Evolutionary conservation across 2,797 vertebrate genomes (phyloP).

Genomic region (Anguilla megastoma): DNA sequence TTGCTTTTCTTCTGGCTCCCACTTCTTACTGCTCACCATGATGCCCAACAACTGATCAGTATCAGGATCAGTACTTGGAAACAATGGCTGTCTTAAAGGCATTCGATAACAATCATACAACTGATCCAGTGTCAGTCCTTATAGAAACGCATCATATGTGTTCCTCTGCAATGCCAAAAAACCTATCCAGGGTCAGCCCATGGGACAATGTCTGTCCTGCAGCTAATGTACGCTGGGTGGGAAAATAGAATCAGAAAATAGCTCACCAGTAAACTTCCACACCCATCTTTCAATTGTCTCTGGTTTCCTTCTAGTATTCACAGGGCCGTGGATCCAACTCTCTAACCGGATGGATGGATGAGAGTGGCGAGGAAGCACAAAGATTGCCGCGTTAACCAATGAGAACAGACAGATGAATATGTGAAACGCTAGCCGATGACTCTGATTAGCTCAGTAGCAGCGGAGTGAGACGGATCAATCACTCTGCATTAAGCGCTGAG

Average conservation of each 20-base stretch:
- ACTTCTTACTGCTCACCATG: neutral
- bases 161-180: neutral
- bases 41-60: neutral
- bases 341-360: neutral
- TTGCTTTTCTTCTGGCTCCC: neutral
- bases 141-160: neutral
- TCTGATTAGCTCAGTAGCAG: neutral
- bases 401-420: neutral
- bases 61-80: neutral
- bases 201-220: neutral
- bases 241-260: neutral
- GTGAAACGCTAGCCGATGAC: neutral
- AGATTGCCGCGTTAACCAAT: neutral
- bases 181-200: neutral
- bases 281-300: neutral
- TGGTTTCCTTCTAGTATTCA: neutral
- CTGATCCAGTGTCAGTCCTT: neutral
- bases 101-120: neutral
- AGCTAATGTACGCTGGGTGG: neutral
- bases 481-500: constrained; percentile 15
- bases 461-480: constrained; percentile 7
- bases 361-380: neutral
- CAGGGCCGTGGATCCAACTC: neutral
- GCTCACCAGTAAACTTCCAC: neutral
- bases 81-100: neutral